phyloP scores from a whole-genome alignment of 2,888 invertebrate species.

The Polietes domitor region DNA sequence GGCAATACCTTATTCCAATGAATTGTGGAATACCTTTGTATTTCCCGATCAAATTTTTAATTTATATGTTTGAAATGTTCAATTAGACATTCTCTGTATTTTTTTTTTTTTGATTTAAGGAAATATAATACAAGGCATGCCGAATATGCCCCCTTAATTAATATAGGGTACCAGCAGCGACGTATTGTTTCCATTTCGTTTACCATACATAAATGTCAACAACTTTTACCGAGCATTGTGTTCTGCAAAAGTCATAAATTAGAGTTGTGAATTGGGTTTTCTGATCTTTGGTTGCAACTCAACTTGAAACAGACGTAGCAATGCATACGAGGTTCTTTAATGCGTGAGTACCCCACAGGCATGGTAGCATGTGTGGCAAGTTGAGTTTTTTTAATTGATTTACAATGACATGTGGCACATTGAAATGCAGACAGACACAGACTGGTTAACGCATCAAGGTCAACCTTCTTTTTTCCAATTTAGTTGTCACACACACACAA shows the following conservation, averaged over 20 bases:
- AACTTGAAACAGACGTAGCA: constrained; percentile 8
- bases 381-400: constrained; percentile 43
- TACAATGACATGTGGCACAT: constrained; percentile 54
- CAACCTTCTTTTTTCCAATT: constrained; percentile 31
- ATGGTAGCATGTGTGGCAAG: constrained; percentile 6
- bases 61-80: no score
- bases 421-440: constrained; percentile 6
- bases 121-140: no score
- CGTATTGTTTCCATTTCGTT: background rate
- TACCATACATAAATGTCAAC: constrained; percentile 47
- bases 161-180: background rate
- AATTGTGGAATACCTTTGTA: no score
- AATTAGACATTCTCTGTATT: no score
- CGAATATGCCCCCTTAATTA: background rate
- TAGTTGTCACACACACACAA: constrained; percentile 49
- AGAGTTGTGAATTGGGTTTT: background rate
- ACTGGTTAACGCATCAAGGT: constrained; percentile 39
- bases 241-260: background rate
- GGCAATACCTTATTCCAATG: no score
- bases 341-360: constrained; percentile 43
- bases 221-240: constrained; percentile 40
- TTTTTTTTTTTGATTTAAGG: no score
- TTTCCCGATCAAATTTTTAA: no score
- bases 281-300: background rate
- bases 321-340: constrained; percentile 7